Evolutionary conservation across 1,140 invertebrate genomes (phyloP).

Genomic region (Chionoecetes opilio): DNA sequence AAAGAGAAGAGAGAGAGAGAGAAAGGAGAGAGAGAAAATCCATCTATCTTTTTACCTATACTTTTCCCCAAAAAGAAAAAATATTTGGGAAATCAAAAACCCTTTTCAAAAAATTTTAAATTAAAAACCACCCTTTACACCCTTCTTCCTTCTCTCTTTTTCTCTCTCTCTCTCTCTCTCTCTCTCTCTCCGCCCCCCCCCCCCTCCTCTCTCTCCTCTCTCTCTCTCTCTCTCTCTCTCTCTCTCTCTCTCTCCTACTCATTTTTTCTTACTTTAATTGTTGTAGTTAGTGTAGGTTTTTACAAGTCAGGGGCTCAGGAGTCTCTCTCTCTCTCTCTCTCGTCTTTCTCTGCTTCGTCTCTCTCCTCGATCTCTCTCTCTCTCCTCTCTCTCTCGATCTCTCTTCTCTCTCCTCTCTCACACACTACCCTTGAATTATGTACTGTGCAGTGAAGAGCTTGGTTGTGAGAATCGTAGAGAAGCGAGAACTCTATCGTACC

Average conservation of each 20-base stretch:
- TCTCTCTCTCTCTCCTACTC: too few relatives aligned
- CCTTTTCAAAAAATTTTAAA: too few relatives aligned
- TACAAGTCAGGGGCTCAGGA: too few relatives aligned
- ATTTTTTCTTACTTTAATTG: too few relatives aligned
- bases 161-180: neutral
- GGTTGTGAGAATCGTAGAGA: conserved; percentile 90
- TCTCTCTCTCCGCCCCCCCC: too few relatives aligned
- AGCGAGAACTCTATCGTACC: conserved; percentile 89
- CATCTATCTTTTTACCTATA: conserved; percentile 6
- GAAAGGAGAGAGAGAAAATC: neutral
- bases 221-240: too few relatives aligned
- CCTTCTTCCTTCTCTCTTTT: neutral
- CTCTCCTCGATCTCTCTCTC: neutral
- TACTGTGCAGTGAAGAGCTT: conserved; percentile 91
- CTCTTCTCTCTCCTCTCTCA: neutral
- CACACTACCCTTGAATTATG: conserved; percentile 83
- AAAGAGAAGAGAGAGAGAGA: neutral
- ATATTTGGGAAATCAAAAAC: too few relatives aligned
- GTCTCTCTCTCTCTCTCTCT: neutral
- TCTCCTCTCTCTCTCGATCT: neutral
- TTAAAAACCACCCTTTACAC: neutral
- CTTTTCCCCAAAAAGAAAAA: too few relatives aligned
- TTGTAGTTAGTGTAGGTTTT: too few relatives aligned
- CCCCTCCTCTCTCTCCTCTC: too few relatives aligned
- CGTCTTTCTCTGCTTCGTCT: neutral